Conservation (phyloP, 2,113 vertebrate genomes). For the Pelmatolapia mariae region DNA sequence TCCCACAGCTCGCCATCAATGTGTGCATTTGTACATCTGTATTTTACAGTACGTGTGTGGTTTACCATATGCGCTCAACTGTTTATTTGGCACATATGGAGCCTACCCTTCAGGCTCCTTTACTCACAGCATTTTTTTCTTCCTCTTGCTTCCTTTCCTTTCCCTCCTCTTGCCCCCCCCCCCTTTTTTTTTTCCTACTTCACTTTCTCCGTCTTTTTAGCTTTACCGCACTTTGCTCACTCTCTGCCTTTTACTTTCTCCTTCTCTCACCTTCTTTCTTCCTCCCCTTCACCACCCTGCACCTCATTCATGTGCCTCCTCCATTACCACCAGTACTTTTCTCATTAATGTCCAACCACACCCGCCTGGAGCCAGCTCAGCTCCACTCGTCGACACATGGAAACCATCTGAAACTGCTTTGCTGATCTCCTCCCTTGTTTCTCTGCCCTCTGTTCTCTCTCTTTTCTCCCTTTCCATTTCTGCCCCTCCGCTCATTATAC, state of each 20-base stretch:
- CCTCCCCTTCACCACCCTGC: neutral
- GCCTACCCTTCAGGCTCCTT: slow-evolving; percentile 28
- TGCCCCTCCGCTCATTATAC: neutral
- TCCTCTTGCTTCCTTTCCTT: neutral
- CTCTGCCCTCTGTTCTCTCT: slow-evolving; percentile 23
- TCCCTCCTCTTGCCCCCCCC: neutral
- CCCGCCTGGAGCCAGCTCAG: slow-evolving; percentile 65
- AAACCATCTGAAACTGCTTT: slow-evolving; percentile 67
- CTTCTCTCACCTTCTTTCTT: neutral
- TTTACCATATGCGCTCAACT: slow-evolving; percentile 44
- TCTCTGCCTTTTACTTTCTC: slow-evolving; percentile 1
- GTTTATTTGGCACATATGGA: slow-evolving; percentile 63
- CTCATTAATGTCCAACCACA: slow-evolving; percentile 73
- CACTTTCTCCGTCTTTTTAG: neutral
- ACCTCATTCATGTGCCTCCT: slow-evolving; percentile 49
- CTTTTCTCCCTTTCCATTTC: slow-evolving; percentile 31
- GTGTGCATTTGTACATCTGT: slow-evolving; percentile 40
- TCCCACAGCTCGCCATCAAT: slow-evolving; percentile 9
- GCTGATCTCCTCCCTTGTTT: slow-evolving; percentile 49
- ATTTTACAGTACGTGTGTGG: slow-evolving; percentile 37
- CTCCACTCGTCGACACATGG: slow-evolving; percentile 70
- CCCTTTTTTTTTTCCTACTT: neutral
- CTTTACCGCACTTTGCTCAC: neutral
- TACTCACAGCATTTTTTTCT: neutral
- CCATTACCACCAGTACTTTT: slow-evolving; percentile 70